These are phyloP conservation scores for Molanna angustata DNA, from an alignment of 2,888 invertebrate species.

Conservation along the genomic window DNA sequence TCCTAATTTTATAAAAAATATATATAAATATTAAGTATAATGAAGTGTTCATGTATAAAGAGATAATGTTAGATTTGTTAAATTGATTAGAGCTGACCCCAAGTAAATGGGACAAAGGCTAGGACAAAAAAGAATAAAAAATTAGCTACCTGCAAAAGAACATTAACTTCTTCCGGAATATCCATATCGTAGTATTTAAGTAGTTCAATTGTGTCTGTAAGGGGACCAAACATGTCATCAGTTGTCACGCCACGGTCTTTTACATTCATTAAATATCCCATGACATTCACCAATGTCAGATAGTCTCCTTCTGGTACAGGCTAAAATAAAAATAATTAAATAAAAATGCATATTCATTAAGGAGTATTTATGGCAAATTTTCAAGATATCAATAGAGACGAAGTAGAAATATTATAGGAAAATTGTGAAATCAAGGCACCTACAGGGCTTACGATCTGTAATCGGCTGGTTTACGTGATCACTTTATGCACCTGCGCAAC, in stretches of 20 bases:
- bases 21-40: not conserved
- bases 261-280: slow-evolving; percentile 90
- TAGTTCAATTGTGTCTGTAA: slow-evolving; percentile 89
- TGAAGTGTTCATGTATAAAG: not conserved
- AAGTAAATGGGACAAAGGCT: too few species aligned
- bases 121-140: too few species aligned
- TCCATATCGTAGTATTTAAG: slow-evolving; percentile 95
- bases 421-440: too few species aligned
- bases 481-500: too few species aligned
- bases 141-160: slow-evolving; percentile 71
- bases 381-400: too few species aligned
- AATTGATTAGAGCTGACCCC: too few species aligned
- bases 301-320: slow-evolving; percentile 88
- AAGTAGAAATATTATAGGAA: too few species aligned
- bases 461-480: too few species aligned
- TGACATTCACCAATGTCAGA: slow-evolving; percentile 82
- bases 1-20: slow-evolving; percentile 57
- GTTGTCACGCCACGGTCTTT: slow-evolving; percentile 85
- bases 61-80: not conserved
- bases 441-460: too few species aligned
- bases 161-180: slow-evolving; percentile 93
- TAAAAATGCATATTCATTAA: too few species aligned
- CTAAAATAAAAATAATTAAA: slow-evolving; percentile 46
- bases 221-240: slow-evolving; percentile 94
- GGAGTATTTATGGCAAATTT: too few species aligned